Evolutionary conservation across 2,888 invertebrate genomes (phyloP).

Genomic region (Neoitamus cyanurus): DNA sequence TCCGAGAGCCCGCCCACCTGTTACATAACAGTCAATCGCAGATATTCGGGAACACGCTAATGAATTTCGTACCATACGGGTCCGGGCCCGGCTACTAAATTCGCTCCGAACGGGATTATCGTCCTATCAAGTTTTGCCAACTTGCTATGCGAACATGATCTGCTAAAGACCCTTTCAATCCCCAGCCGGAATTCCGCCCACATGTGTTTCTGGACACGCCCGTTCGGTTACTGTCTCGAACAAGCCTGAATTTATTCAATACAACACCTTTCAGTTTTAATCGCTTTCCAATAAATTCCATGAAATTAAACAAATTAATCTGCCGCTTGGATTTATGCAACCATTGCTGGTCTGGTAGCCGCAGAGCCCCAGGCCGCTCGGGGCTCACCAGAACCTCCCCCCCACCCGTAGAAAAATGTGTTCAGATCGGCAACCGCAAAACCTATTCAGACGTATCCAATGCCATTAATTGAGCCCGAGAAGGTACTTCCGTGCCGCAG

Average conservation of each 20-base stretch:
- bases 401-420: neutral
- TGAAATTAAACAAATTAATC: constrained; percentile 32
- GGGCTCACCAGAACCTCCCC: neutral
- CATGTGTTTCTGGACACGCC: neutral
- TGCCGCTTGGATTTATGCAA: constrained; percentile 35
- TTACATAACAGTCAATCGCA: neutral
- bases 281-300: constrained; percentile 24
- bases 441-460: constrained; percentile 33
- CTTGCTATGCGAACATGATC: neutral
- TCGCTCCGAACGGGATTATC: neutral
- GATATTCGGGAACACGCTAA: neutral
- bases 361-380: neutral
- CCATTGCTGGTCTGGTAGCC: neutral
- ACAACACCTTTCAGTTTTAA: constrained; percentile 14
- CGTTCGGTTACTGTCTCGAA: neutral
- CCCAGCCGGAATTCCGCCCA: neutral
- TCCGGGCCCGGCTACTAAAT: neutral
- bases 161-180: neutral
- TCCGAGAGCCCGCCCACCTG: neutral
- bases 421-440: constrained; percentile 22
- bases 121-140: neutral
- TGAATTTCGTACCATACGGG: neutral
- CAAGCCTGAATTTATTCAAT: neutral
- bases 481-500: neutral
- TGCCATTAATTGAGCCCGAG: constrained; percentile 34